Base-by-base conservation (phyloP, 2,797 vertebrate genomes). In the Schizopygopsis pylzovi region DNA sequence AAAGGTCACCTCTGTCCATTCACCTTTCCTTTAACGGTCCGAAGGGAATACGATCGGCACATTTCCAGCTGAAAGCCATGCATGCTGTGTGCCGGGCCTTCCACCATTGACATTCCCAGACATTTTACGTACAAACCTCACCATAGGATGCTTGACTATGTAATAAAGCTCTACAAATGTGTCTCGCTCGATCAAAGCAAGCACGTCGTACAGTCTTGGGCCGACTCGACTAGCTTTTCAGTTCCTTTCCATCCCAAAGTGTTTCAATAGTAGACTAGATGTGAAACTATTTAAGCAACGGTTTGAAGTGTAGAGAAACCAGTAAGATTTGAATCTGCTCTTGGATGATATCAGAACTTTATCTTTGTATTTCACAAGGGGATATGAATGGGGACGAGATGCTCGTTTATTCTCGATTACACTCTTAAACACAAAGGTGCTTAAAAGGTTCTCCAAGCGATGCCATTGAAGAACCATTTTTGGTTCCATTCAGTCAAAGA, bases 261-360 rank as follows among this genome's bases (percentile, higher is more conserved):
- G 93, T 93, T 94, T 92, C 83, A 85, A 68, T 89, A 93, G 91
- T 91, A 91, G 93, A 91, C 91, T 86, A 94, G 93, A 93, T 92
- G 92, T 94, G 92, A 93, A 91, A 90, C 90, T 95, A 95, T 95
- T 95, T 95, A 95, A 92, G 93, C 91, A 91, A 90, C 81, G 90
- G 91, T 94, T 93, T 94, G 94, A 94, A 93, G 68, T 85, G 59
- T 86, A 88, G 73, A 75, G 67, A 82, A 70, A 84, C 15, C 77
- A 77, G 41, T 70, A 71, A 25, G 59, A 84, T 67, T 82, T 43
- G 54, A 88, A 77, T 72, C 75, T 72, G 71, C 59, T 88, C 73
- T 86, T 86, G 67, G 84, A 84, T 84, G 81, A 86, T 63, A 78
- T 84, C 67, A 86, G 78, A 84, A 84, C 52, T 77, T 73, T 86